Evolutionary conservation across 1,140 invertebrate genomes (phyloP).

Genomic region (Heliconius hermathena): DNA sequence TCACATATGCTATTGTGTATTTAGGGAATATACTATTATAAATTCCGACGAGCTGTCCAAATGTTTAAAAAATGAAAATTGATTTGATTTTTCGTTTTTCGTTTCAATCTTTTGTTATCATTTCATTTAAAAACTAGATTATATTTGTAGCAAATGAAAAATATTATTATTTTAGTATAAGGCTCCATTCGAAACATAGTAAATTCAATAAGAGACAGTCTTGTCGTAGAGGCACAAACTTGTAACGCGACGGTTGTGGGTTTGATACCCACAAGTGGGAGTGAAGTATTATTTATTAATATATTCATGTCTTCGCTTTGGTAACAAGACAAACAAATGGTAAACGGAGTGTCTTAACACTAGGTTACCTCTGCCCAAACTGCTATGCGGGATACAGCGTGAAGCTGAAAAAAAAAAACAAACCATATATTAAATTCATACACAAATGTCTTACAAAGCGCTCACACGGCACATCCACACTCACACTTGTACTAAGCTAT

Average conservation of each 20-base stretch:
- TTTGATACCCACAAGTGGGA: no score
- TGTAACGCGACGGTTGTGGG: no score
- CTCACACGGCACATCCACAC: slow-evolving; percentile 45
- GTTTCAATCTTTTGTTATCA: background rate
- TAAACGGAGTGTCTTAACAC: no score
- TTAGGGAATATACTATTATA: background rate
- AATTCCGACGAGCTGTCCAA: background rate
- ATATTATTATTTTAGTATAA: background rate
- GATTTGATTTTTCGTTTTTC: background rate
- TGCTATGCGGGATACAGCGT: no score
- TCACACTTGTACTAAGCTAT: slow-evolving; percentile 60
- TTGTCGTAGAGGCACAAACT: no score
- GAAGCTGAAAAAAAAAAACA: background rate
- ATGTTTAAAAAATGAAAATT: background rate
- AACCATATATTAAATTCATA: slow-evolving; percentile 27
- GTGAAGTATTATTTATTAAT: no score
- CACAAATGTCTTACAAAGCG: slow-evolving; percentile 55
- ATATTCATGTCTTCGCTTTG: no score
- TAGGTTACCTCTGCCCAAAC: no score
- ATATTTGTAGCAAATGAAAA: background rate
- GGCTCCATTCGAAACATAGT: background rate
- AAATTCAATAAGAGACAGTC: background rate
- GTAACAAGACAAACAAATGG: no score
- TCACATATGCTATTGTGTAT: background rate
- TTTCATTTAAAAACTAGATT: background rate